Percentiles rank a stretch among this genome's conserved stretches.
These are phyloP conservation scores for Phaedon cochleariae DNA, from an alignment of 2,888 invertebrate genomes.

Conservation along the genomic window DNA sequence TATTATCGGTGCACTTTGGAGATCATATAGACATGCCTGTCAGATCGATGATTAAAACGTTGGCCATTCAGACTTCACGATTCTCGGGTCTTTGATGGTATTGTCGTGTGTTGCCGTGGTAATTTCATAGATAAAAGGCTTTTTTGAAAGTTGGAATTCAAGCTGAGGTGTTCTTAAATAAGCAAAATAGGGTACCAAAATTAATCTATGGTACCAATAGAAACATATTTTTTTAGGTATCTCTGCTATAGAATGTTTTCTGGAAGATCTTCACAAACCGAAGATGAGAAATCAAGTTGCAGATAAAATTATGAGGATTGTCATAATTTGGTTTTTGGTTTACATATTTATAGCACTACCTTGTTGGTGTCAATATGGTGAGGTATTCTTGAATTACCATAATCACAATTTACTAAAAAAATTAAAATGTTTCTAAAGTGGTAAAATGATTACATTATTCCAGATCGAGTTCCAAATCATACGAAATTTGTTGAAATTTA, in stretches of 20 bases:
- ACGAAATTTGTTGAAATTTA: no score
- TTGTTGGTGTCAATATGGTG: constrained; percentile 65
- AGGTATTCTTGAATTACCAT: constrained; percentile 5
- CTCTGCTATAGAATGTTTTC: constrained; percentile 59
- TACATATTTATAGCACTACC: constrained; percentile 63
- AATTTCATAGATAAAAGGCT: no score
- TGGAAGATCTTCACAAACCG: constrained; percentile 55
- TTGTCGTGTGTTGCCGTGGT: no score
- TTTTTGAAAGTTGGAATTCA: no score
- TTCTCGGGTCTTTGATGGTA: no score
- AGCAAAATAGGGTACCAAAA: constrained; percentile 16
- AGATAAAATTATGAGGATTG: constrained; percentile 53
- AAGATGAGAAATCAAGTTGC: constrained; percentile 43
- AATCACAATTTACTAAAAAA: background rate
- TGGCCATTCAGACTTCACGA: no score
- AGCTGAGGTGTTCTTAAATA: constrained; percentile 7
- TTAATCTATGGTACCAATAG: constrained; percentile 13
- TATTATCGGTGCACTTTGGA: no score
- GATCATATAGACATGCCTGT: no score
- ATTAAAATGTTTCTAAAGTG: no score
- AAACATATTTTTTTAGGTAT: constrained; percentile 26
- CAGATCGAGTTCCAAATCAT: no score
- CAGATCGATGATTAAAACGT: no score
- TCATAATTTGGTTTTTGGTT: constrained; percentile 61
- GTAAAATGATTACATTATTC: no score